Conservation (phyloP, 2,797 vertebrate genomes). For the Chromobotia macracanthus region DNA sequence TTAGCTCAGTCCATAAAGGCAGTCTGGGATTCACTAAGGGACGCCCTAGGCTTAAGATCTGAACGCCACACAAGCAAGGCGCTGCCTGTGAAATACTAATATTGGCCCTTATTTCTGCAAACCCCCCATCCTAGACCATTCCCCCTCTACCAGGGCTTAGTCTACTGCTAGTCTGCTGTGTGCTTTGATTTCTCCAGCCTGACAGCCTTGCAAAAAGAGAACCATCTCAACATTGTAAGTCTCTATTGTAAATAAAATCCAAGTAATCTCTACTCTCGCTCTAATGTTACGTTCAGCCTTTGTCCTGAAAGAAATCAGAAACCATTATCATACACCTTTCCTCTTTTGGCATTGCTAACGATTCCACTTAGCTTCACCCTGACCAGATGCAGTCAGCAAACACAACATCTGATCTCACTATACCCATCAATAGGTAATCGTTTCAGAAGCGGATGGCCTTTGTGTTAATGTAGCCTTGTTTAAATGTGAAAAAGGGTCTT, state of each 20-base stretch:
- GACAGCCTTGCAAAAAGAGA: constrained; percentile 52
- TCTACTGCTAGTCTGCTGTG: constrained; percentile 52
- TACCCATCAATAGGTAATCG: not conserved
- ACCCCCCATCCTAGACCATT: constrained; percentile 52
- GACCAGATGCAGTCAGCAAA: constrained; percentile 19
- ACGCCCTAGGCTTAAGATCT: constrained; percentile 79
- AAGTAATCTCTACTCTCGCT: constrained; percentile 45
- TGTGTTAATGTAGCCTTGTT: not conserved
- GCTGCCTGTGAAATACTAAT: constrained; percentile 79
- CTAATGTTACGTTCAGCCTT: constrained; percentile 29
- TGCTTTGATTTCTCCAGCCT: constrained; percentile 65
- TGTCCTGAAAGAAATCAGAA: constrained; percentile 26
- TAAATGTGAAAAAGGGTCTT: not conserved
- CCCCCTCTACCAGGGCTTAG: constrained; percentile 51
- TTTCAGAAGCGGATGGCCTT: not conserved
- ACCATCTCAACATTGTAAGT: constrained; percentile 55
- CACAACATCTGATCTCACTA: not conserved
- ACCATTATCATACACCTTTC: not conserved
- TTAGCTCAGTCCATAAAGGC: constrained; percentile 81
- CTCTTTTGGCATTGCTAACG: not conserved
- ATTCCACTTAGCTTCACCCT: not conserved
- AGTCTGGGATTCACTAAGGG: constrained; percentile 76
- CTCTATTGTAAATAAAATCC: constrained; percentile 48
- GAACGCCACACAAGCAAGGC: constrained; percentile 76
- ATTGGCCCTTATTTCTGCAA: constrained; percentile 73